Conservation (phyloP, 1,140 invertebrate species). For the Drosophila novamexicana region DNA sequence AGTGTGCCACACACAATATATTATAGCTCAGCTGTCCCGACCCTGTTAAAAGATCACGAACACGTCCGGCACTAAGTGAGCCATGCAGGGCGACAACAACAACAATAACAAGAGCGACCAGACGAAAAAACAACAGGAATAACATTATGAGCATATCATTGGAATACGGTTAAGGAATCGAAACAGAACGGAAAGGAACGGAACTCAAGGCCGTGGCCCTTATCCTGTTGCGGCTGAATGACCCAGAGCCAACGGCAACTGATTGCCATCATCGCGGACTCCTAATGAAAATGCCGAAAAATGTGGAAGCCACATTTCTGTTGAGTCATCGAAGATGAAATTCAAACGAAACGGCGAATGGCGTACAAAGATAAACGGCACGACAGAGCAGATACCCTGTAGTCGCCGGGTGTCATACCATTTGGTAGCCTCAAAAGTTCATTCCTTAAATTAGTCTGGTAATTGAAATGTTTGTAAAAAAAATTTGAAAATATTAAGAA, state of each 20-base stretch:
- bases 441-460: no score
- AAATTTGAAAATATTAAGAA: background rate
- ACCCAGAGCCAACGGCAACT: constrained; percentile 35
- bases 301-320: constrained; percentile 28
- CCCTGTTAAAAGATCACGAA: constrained; percentile 44
- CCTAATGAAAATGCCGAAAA: constrained; percentile 55
- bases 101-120: background rate
- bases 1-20: constrained; percentile 26
- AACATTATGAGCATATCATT: constrained; percentile 49
- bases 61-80: constrained; percentile 52
- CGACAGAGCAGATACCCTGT: constrained; percentile 8
- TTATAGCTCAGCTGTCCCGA: constrained; percentile 16
- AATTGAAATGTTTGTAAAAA: background rate
- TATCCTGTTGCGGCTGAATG: constrained; percentile 54
- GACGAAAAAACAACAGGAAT: constrained; percentile 18
- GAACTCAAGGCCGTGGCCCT: constrained; percentile 45
- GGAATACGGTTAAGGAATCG: constrained; percentile 35
- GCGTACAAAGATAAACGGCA: background rate
- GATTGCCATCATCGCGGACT: constrained; percentile 46
- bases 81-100: constrained; percentile 14
- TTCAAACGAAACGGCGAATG: constrained; percentile 14
- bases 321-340: constrained; percentile 49
- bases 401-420: background rate
- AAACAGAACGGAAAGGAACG: constrained; percentile 16
- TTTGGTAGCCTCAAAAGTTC: no score